These are phyloP conservation scores for Aplochiton taeniatus DNA, from an alignment of 2,797 vertebrate genomes.

Conservation along the genomic window DNA sequence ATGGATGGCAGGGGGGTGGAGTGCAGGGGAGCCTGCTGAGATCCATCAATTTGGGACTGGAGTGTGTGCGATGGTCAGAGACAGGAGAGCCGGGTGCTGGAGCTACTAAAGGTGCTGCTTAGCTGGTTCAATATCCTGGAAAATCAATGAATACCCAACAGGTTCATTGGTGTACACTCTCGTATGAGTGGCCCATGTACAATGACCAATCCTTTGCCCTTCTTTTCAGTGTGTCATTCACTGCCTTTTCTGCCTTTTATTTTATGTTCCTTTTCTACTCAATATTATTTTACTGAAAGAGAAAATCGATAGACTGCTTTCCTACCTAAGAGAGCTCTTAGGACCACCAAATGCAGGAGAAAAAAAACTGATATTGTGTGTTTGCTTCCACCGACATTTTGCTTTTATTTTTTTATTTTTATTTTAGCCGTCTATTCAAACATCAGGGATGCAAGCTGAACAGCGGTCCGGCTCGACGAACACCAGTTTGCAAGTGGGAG, in stretches of 20 bases:
- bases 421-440: constrained; percentile 23
- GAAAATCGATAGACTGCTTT: constrained; percentile 65
- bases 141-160: constrained; percentile 64
- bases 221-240: constrained; percentile 26
- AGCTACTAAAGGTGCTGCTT: constrained; percentile 45
- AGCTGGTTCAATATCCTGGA: constrained; percentile 53
- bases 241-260: constrained; percentile 54
- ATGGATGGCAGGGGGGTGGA: constrained; percentile 48
- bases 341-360: neutral
- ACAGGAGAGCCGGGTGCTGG: constrained; percentile 40
- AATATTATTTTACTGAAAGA: constrained; percentile 63
- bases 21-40: constrained; percentile 44
- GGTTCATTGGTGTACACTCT: constrained; percentile 38
- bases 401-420: constrained; percentile 11
- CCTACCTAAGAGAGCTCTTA: neutral
- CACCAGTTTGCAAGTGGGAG: neutral
- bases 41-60: constrained; percentile 49
- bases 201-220: constrained; percentile 24
- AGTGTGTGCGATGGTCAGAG: constrained; percentile 58
- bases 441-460: constrained; percentile 17
- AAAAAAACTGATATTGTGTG: neutral
- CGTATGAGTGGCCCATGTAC: constrained; percentile 28
- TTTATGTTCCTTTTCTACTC: constrained; percentile 61
- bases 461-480: no score
- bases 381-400: neutral